Base-by-base conservation (phyloP, 2,797 vertebrate genomes). In the Mastacembelus armatus region DNA sequence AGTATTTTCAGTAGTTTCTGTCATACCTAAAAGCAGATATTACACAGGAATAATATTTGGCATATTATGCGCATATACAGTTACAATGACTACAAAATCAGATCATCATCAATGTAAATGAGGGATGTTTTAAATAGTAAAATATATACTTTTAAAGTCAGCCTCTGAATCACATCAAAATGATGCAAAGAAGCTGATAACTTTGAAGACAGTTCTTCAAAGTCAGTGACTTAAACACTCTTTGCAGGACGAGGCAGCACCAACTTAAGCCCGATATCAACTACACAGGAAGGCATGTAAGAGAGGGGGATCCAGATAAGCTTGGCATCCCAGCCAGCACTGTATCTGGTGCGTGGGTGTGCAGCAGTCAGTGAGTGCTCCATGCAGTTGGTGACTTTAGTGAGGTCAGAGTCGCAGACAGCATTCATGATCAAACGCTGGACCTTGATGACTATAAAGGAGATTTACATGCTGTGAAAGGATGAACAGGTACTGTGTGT, bases 241-340 rank as follows among this genome's bases (percentile, higher is more conserved):
- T 95, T 94, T 18, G 91, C 92, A 1, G 96, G 97, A 58, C 93
- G 94, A 47, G 97, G 97, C 86, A 98, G 83, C 78, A 97, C 85
- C 69, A 94, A 77, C 74, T 88, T 92, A 54, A 98, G 91, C 5
- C 81, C 90, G 4, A 93, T 51, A 65, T 98, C 97, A 15, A 96
- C 90, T 0, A 99, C 75, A 67, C 89, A 94, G 55, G 95, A 88
- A 2, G 97, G 97, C 90, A 97, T 93, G 83, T 98, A 98, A 26
- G 97, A 97, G 15, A 95, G 93, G 0, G 97, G 97, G 78, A 99
- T 93, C 96, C 96, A 99, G 65, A 96, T 57, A 12, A 99, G 82
- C 71, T 98, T 99, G 87, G 96, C 96, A 0, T 98, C 97, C 97
- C 96, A 98, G 69, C 97, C 97, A 0, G 96, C 95, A 11, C 95